A percentile compares a stretch with the other conserved stretches of the same genome.
phyloP scores from a whole-genome alignment of 1,140 invertebrate species.

The Venustaconcha ellipsiformis region DNA sequence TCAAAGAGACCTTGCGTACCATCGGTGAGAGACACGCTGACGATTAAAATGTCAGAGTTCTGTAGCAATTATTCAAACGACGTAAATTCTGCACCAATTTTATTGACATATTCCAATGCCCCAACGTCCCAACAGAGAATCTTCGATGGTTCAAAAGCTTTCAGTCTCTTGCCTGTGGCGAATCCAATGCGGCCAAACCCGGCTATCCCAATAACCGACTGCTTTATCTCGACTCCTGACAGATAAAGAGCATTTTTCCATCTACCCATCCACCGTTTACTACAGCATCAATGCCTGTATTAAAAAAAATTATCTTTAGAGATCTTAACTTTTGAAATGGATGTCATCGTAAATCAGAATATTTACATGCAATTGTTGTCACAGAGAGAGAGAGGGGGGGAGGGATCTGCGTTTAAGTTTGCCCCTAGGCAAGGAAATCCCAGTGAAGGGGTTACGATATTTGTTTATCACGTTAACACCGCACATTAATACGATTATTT shows the following conservation, averaged over 20 bases:
- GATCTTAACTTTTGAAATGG: no score
- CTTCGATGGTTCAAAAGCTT: conserved; percentile 77
- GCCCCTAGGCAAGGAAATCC: no score
- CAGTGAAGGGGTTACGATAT: no score
- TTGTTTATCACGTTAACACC: no score
- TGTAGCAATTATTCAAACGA: conserved; percentile 66
- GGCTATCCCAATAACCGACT: conserved; percentile 87
- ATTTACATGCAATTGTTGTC: no score
- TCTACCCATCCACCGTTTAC: conserved; percentile 70
- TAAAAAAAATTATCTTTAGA: neutral
- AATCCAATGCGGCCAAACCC: conserved; percentile 81
- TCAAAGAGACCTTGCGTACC: conserved; percentile 63
- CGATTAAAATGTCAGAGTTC: conserved; percentile 65
- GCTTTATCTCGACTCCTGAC: conserved; percentile 84
- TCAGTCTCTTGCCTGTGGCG: conserved; percentile 77
- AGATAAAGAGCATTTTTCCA: conserved; percentile 91
- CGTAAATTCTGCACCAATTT: conserved; percentile 78
- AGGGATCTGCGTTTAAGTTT: no score
- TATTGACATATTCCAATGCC: conserved; percentile 73
- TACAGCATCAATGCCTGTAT: conserved; percentile 47
- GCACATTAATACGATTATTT: no score
- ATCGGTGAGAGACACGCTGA: conserved; percentile 58
- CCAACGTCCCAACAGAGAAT: conserved; percentile 81
- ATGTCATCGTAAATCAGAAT: no score
- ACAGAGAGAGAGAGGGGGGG: no score